Percentiles rank a stretch among this genome's conserved stretches.
These are phyloP conservation scores for Pachycephala philippinensis DNA, from an alignment of 2,113 vertebrate genomes.

Conservation along the genomic window DNA sequence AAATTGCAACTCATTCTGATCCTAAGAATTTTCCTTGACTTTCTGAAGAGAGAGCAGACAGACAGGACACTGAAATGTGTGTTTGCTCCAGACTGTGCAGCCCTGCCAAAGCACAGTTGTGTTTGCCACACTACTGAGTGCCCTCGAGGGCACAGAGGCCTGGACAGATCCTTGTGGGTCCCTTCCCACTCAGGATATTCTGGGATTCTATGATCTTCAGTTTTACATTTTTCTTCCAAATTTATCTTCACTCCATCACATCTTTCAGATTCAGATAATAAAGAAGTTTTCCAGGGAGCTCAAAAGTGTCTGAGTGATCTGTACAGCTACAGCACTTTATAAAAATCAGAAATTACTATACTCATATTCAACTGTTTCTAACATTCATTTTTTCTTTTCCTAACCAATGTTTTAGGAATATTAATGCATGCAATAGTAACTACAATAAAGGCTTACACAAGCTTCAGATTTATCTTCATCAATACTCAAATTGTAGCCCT, in stretches of 20 bases:
- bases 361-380: background rate
- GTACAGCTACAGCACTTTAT: background rate
- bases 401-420: background rate
- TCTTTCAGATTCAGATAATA: background rate
- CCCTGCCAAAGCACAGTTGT: background rate
- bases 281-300: background rate
- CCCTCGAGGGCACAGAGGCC: background rate
- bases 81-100: background rate
- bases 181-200: background rate
- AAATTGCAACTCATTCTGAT: background rate
- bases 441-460: background rate
- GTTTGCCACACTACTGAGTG: background rate
- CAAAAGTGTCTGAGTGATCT: background rate
- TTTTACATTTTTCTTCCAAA: background rate
- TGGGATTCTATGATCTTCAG: background rate
- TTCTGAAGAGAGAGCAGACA: background rate
- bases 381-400: background rate
- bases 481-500: background rate
- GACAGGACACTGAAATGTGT: fast-evolving
- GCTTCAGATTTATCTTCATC: background rate
- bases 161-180: background rate
- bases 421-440: background rate
- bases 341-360: background rate
- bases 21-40: background rate
- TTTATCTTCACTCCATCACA: background rate